Base-by-base conservation (phyloP, 2,113 vertebrate species). In the Hippocampus guttulatus region DNA sequence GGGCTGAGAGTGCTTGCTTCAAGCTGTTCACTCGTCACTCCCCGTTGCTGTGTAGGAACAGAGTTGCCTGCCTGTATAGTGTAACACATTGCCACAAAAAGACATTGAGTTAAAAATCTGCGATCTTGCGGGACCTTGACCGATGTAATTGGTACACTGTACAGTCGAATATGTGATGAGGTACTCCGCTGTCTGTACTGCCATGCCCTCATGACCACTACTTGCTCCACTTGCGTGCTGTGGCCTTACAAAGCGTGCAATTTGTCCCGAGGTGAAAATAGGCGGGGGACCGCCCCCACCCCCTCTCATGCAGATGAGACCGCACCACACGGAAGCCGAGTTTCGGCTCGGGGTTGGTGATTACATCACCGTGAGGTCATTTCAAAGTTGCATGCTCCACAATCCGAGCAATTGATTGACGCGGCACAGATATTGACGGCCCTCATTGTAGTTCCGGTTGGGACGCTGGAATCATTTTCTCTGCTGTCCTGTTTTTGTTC, bases 371-470 rank as follows among this genome's bases (percentile, higher is more conserved):
- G 21, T 66, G 10, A 70, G 64, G 74, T 81, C 68, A 73, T 16
- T 45, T 62, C 55, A 69, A 81, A 78, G 83, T 70, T 77, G 65
- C 18, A 61, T 30, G 43, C 55, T 68, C 38, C 33, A 7, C 55
- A 21, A 21, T 84, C 76, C 58, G 68, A 75, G 18, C 4, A n/a
- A 88, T 85, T 64, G 62, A 43, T 57, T 68, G 61, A 33, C 72
- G 47, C 40, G 23, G 40, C 57, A 49, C 41, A 25, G 52, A 51
- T 70, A 85, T 79, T 58, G 77, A 84, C 69, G 23, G 40, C 12
- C n/a, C 43, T 54, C n/a, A 21, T 23, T 8, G 1, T 45, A 58
- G 51, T 68, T 75, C 41, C 33, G 1, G 51, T 30, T 57, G 30
- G 51, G 16, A 11, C 18, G 52, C 47, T 45, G 71, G 73, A 9